These are phyloP conservation scores for Clostera curtula DNA, from an alignment of 2,888 invertebrate genomes.

Conservation along the genomic window DNA sequence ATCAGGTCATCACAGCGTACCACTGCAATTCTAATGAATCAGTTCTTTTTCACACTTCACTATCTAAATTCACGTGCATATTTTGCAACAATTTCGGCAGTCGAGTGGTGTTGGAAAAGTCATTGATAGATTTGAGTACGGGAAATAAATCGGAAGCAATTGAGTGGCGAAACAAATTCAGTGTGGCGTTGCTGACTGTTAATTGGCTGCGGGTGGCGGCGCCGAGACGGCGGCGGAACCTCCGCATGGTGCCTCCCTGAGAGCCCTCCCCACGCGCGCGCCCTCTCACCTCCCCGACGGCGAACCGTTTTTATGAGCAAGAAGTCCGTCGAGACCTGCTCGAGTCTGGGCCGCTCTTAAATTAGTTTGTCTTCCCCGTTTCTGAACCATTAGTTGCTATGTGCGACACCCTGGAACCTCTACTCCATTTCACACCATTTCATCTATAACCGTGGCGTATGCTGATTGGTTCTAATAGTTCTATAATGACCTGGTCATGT, in stretches of 20 bases:
- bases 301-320: constrained; percentile 65
- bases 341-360: constrained; percentile 58
- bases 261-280: constrained; percentile 45
- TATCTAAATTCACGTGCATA: constrained; percentile 11
- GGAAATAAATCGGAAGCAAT: constrained; percentile 72
- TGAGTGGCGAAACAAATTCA: constrained; percentile 69
- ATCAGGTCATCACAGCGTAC: constrained; percentile 54
- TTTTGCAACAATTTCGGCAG: constrained; percentile 19
- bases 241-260: constrained; percentile 64
- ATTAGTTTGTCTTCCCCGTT: constrained; percentile 52
- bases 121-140: constrained; percentile 39
- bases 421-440: background rate
- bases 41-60: constrained; percentile 20
- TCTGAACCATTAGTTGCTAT: constrained; percentile 38
- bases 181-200: constrained; percentile 66
- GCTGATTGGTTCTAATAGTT: too few relatives aligned
- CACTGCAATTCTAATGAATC: constrained; percentile 42
- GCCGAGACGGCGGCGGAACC: constrained; percentile 74
- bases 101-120: constrained; percentile 23
- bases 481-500: too few relatives aligned
- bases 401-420: constrained; percentile 19
- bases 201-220: constrained; percentile 75
- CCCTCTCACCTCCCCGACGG: constrained; percentile 52
- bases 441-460: too few relatives aligned
- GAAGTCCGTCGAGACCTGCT: constrained; percentile 55